These are phyloP conservation scores for Rhinoderma darwinii DNA, from an alignment of 2,113 vertebrate genomes.

Conservation along the genomic window DNA sequence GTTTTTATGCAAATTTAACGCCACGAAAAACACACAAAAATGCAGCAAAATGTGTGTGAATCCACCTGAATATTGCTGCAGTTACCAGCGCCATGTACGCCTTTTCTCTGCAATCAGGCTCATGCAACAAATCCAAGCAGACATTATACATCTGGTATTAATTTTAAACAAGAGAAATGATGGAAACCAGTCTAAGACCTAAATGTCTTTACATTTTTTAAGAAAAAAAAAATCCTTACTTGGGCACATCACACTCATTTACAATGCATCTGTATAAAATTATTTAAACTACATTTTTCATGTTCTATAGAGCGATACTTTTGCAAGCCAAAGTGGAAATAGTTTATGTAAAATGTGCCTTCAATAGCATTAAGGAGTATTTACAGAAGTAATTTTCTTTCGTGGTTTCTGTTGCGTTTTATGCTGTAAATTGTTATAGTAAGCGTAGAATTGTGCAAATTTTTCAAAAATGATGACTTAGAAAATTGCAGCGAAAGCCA, in stretches of 20 bases:
- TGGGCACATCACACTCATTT: neutral
- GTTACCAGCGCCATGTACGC: neutral
- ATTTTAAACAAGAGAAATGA: neutral
- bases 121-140: neutral
- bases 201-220: neutral
- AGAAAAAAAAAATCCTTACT: neutral
- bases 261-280: neutral
- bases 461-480: too few relatives aligned
- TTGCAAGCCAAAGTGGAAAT: constrained; percentile 13
- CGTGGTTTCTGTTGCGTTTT: too few relatives aligned
- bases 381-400: too few relatives aligned
- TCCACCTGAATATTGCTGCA: neutral
- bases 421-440: too few relatives aligned
- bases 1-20: too few relatives aligned
- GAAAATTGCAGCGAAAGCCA: too few relatives aligned
- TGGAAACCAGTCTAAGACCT: neutral
- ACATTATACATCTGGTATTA: neutral
- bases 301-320: constrained; percentile 15
- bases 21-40: too few relatives aligned
- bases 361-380: neutral
- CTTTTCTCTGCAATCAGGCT: neutral
- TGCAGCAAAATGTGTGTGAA: too few relatives aligned
- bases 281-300: constrained; percentile 5
- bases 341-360: neutral
- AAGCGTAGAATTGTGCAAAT: too few relatives aligned